A percentile compares a stretch with the other conserved stretches of the same genome.
These are phyloP conservation scores for Pterocles orientalis DNA, from an alignment of 2,113 vertebrate species.

Conservation along the genomic window DNA sequence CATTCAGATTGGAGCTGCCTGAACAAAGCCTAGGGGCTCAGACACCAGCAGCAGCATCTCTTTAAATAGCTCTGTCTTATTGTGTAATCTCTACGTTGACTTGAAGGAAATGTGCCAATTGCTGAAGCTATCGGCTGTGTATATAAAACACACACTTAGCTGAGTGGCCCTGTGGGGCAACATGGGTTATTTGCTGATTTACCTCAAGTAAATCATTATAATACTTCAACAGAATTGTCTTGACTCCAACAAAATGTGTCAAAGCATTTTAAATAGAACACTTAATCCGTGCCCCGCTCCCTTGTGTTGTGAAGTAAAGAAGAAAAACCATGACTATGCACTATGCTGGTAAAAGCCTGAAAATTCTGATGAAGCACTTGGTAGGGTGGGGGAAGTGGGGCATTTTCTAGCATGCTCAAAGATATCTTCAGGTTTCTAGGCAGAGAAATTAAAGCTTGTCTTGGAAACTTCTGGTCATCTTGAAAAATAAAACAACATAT, in stretches of 20 bases:
- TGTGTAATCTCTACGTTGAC: constrained; percentile 10
- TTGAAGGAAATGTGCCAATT: constrained; percentile 22
- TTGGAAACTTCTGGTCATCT: not conserved
- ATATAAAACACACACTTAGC: not conserved
- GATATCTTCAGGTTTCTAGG: not conserved
- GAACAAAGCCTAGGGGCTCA: constrained; percentile 58
- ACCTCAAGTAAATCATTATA: constrained; percentile 48
- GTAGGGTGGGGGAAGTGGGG: not conserved
- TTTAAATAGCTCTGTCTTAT: constrained; percentile 15
- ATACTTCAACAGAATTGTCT: constrained; percentile 40
- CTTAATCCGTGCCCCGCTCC: not conserved
- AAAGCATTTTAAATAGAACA: constrained; percentile 3
- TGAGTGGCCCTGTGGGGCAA: constrained; percentile 26
- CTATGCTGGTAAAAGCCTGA: not conserved
- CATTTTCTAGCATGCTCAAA: not conserved
- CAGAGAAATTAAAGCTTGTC: not conserved
- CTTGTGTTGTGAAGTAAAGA: not conserved
- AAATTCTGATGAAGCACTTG: not conserved
- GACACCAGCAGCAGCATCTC: constrained; percentile 40
- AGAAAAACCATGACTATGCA: not conserved
- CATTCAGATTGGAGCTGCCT: constrained; percentile 50
- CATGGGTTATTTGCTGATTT: constrained; percentile 48
- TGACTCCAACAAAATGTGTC: constrained; percentile 19
- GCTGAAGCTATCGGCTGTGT: not conserved
- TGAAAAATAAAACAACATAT: not conserved